Evolutionary conservation across 2,888 invertebrate genomes (phyloP).

Genomic region (Molanna angustata): DNA sequence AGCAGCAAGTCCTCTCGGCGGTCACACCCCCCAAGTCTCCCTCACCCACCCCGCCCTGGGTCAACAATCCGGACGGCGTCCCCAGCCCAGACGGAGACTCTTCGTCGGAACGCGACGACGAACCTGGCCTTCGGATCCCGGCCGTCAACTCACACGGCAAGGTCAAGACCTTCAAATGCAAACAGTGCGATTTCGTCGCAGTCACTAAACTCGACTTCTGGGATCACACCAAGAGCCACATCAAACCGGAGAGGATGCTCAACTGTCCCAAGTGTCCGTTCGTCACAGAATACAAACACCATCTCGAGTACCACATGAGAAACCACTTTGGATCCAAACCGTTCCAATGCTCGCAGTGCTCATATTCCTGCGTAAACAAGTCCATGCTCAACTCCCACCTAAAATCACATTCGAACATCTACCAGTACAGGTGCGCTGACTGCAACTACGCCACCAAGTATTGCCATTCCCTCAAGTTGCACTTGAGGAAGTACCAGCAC

Average conservation of each 20-base stretch:
- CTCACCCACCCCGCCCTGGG: conserved; percentile 37
- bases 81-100: conserved; percentile 26
- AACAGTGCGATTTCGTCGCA: conserved; percentile 83
- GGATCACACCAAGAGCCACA: conserved; percentile 88
- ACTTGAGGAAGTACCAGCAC: conserved; percentile 89
- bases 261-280: conserved; percentile 93
- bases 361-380: conserved; percentile 93
- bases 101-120: conserved; percentile 50
- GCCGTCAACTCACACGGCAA: conserved; percentile 77
- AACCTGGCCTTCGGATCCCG: conserved; percentile 59
- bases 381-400: conserved; percentile 98
- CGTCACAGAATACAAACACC: conserved; percentile 98
- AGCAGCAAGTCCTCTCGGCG: conserved; percentile 44
- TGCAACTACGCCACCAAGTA: conserved; percentile 98
- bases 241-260: conserved; percentile 88
- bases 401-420: conserved; percentile 91
- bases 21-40: conserved; percentile 52
- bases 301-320: conserved; percentile 93
- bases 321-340: conserved; percentile 96
- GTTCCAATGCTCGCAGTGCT: conserved; percentile 87
- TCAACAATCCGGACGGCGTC: conserved; percentile 19
- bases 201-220: conserved; percentile 90
- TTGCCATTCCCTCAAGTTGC: conserved; percentile 94
- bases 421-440: conserved; percentile 89
- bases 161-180: conserved; percentile 88